phyloP scores from a whole-genome alignment of 92 coral and sea anemone genomes.

The Pocillopora grandis region DNA sequence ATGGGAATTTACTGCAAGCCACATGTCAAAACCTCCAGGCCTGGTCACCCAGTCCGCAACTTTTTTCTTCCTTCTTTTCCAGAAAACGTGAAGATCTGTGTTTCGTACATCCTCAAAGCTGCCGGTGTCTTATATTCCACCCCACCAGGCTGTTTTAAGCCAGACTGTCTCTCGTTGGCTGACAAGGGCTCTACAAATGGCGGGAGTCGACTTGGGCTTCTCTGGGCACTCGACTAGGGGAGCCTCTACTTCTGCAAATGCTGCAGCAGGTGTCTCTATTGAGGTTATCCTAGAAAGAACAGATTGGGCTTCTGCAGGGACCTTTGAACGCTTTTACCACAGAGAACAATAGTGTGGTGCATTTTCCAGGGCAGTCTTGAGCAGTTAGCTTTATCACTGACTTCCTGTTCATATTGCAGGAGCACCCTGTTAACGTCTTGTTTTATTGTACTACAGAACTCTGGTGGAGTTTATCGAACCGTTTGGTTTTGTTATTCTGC shows the following conservation, averaged over 20 bases:
- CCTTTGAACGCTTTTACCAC: constrained; percentile 27
- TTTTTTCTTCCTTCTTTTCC: constrained; percentile 32
- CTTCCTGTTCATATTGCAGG: no score
- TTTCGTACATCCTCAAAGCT: background rate
- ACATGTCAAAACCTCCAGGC: constrained; percentile 53
- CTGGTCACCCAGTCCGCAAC: constrained; percentile 42
- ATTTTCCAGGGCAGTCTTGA: no score
- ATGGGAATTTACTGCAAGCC: constrained; percentile 48
- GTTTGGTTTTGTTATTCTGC: background rate
- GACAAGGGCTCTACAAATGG: constrained; percentile 28
- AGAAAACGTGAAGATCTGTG: constrained; percentile 46
- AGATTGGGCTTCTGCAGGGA: constrained; percentile 44
- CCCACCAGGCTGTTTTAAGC: constrained; percentile 31
- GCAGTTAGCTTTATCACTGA: no score
- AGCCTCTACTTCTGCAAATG: background rate
- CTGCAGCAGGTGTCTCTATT: background rate
- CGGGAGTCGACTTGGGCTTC: constrained; percentile 11
- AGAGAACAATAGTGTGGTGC: no score
- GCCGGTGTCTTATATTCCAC: constrained; percentile 38
- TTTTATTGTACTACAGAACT: constrained; percentile 9
- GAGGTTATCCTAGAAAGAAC: constrained; percentile 36
- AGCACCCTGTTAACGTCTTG: no score
- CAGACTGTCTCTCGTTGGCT: constrained; percentile 54
- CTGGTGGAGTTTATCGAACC: constrained; percentile 17
- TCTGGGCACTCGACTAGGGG: constrained; percentile 54